Base-by-base conservation (phyloP, 2,888 invertebrate species). In the Anthoptus insignis region DNA sequence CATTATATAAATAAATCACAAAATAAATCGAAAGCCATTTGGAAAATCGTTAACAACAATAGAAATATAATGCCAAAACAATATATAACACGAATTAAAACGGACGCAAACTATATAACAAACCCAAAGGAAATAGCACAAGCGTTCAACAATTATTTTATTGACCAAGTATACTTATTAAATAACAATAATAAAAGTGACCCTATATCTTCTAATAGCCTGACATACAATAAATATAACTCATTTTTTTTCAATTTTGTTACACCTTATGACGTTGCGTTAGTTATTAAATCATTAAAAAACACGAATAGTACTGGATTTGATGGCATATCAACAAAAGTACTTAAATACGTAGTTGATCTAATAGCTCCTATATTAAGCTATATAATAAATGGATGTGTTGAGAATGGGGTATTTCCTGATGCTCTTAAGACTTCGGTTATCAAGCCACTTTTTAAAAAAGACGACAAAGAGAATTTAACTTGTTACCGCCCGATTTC, bases 381-480 rank as follows among this genome's bases (percentile, higher is more conserved):
- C 32, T 13, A 64, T 22, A 57, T 69, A 13, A 54, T 66, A 7
- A 69, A 69, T 29, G n/a, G 59, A 0, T 59, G 65, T 52, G 61
- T 69, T 21, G 22, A 39, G 1, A 11, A 66, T 11, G 69, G 66
- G 13, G 14, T 14, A 9, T 69, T 65, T 59, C 61, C 65, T 0
- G 39, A 53, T 1, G 56, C 27, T 14, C 32, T 69, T 3, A 66
- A 66, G 32, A 42, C 54, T 0, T 19, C 59, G 4, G 50, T 66
- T 1, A 58, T 68, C 7, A 68, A 59, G 47, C 65, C 65, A 3
- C 3, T 68, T 6, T 49, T 29, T 32, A 65, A 68, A 24, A 68
- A 65, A 59, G 64, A 50, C 7, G 37, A 59, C 32, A 63, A 39
- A 32, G n/a, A 57, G 0, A 14, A 65, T 21, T 45, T 64, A 3